Evolutionary conservation across 2,797 vertebrate genomes (phyloP).

Genomic region (Australoheros facetus): DNA sequence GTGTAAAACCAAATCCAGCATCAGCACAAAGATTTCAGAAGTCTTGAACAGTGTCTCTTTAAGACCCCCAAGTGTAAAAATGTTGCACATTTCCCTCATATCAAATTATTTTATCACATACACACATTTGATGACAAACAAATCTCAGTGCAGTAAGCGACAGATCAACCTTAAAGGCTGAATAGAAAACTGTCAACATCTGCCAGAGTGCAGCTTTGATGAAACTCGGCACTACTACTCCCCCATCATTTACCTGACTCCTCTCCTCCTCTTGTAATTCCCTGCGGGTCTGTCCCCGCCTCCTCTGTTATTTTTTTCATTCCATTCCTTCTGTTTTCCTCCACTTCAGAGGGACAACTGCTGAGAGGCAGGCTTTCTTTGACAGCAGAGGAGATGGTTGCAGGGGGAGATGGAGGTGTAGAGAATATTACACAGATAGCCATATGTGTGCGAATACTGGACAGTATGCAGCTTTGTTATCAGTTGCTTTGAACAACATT

Average conservation of each 20-base stretch:
- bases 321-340: slow-evolving; percentile 27
- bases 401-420: slow-evolving; percentile 37
- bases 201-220: slow-evolving; percentile 1
- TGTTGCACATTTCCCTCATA: neutral
- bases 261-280: slow-evolving; percentile 18
- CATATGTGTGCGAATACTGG: neutral
- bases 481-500: neutral
- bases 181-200: slow-evolving; percentile 12
- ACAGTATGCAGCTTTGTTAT: neutral
- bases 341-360: slow-evolving; percentile 42
- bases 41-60: neutral
- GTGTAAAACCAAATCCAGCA: neutral
- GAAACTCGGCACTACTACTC: neutral
- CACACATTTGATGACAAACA: neutral
- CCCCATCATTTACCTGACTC: slow-evolving; percentile 23
- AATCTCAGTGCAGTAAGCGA: neutral
- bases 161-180: slow-evolving; percentile 4
- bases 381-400: slow-evolving; percentile 51
- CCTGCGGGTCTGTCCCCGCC: neutral
- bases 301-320: slow-evolving; percentile 27
- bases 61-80: neutral
- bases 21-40: neutral
- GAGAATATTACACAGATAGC: slow-evolving; percentile 47
- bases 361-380: slow-evolving; percentile 61
- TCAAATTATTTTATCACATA: neutral